Evolutionary conservation across 2,888 invertebrate genomes (phyloP).

Genomic region (Allygus modestus): DNA sequence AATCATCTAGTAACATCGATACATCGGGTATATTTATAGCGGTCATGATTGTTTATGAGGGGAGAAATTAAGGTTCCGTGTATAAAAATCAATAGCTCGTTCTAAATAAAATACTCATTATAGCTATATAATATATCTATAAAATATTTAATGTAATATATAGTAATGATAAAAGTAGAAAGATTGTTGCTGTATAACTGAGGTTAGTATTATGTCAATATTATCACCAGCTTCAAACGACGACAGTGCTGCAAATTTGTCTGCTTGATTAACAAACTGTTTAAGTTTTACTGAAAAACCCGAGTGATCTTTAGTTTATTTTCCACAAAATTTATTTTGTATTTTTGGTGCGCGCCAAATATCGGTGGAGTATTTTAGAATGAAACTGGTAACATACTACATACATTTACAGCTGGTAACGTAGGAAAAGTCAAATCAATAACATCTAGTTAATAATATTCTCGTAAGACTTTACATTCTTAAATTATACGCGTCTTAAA

Average conservation of each 20-base stretch:
- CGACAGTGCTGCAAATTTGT: not conserved
- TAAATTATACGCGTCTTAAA: conserved; percentile 47
- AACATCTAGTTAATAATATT: conserved; percentile 49
- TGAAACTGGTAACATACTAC: conserved; percentile 60
- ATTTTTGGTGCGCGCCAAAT: not conserved
- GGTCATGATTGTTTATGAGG: conserved; percentile 56
- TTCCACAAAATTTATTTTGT: not conserved
- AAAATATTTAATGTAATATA: conserved; percentile 24
- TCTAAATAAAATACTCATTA: conserved; percentile 7
- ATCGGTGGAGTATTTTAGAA: conserved; percentile 23
- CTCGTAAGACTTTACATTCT: conserved; percentile 33
- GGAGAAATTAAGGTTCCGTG: not conserved
- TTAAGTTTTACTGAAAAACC: conserved; percentile 13
- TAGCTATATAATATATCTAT: conserved; percentile 46
- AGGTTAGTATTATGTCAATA: conserved; percentile 24
- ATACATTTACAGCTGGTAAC: conserved; percentile 60
- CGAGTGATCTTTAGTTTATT: conserved; percentile 22
- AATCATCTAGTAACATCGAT: conserved; percentile 68
- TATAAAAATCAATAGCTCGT: conserved; percentile 8
- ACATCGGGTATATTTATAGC: conserved; percentile 68
- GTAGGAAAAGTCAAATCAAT: conserved; percentile 51
- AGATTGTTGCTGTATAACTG: conserved; percentile 10
- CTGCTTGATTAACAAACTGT: not conserved
- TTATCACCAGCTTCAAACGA: conserved; percentile 40
- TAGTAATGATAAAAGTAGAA: conserved; percentile 1